Evolutionary conservation across 2,797 vertebrate genomes (phyloP), one percentile per base, ranked within the genome.

Genomic region (Cephalopachus bancanus): DNA sequence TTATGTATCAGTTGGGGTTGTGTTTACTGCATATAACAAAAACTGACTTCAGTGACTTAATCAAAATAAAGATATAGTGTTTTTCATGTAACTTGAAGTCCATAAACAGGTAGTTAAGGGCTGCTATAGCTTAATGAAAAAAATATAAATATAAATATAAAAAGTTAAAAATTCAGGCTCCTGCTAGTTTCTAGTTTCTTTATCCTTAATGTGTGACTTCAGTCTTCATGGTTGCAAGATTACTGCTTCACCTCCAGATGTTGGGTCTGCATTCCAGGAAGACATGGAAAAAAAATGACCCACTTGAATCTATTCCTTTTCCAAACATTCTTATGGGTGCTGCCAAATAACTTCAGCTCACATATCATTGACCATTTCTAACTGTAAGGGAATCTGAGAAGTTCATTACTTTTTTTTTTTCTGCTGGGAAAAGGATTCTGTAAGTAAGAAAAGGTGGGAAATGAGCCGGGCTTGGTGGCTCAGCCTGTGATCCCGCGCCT

Each of bases 51-150:
- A 57, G 17, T 78, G 55, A 28, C 65, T 89, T 92, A 55, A 49
- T 26, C 55, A 85, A 84, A 44, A 80, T 69, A 91, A 26, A 78
- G 22, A 81, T 15, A 28, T 87, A 71, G 60, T 71, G 44, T 96
- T 60, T 67, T 55, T 80, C 22, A 3, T 84, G 62, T 75, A 60
- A 53, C n/a, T 65, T 55, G 15, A 69, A 89, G 11, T 85, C 59
- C 22, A n/a, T 80, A 71, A 91, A 76, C 26, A 86, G 44, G 55
- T 49, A 84, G 53, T 86, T 91, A 91, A 88, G 24, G 37, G 69
- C 24, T 55, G 6, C 44, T 7, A 44, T 44, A 44, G 44, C 24
- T 74, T 91, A 79, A 33, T 87, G 10, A 37, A 51, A 76, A 83
- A 83, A 55, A 44, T 5, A 7, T 8, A 33, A 51, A 64, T 44